Evolutionary conservation across 2,797 vertebrate species (phyloP), one percentile per base, ranked within the genome.

Genomic region (Threskiornis aethiopicus): DNA sequence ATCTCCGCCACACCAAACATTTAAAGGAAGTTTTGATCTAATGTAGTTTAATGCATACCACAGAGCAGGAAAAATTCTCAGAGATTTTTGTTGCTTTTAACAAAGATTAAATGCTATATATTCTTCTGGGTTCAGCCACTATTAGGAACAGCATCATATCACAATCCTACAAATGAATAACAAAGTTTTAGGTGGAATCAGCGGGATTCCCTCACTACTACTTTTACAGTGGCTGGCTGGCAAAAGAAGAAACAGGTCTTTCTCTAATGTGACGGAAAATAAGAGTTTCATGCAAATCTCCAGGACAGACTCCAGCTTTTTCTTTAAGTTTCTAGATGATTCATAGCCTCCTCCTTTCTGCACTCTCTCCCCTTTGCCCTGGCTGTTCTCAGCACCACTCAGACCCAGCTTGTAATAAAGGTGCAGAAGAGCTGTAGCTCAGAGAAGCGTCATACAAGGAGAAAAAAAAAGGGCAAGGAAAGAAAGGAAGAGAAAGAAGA

Each of bases 161-260:
- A 5, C 39, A 75, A 14, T 16, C 80, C 77, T 26, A 67, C 81
- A 42, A 39, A 91, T 1, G 35, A 24, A 3, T 44, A 37, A 41
- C 91, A 77, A 51, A 77, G 93, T 72, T 44, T 90, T n/a, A 16
- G 72, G 77, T 42, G 71, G 79, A 91, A 93, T 19, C 95, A 84
- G 90, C 6, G 0, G 87, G 94, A 69, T 35, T 22, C 57, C 80
- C 85, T 84, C 61, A 1, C 10, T 67, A 6, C 39, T 66, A 25
- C 73, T 95, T 82, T 59, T 44, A 10, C 35, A 29, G 87, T 0
- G 10, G n/a, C 61, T 64, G 77, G 31, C 15, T 39, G 67, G 67
- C 49, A 25, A 35, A 18, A 49, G 44, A 11, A 70, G 64, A 58
- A 79, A 54, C 16, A 13, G 39, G 15, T 31, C 13, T 65, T 41